Conservation (phyloP, 2,797 vertebrate genomes). For the Gymnopithys bicolor region DNA sequence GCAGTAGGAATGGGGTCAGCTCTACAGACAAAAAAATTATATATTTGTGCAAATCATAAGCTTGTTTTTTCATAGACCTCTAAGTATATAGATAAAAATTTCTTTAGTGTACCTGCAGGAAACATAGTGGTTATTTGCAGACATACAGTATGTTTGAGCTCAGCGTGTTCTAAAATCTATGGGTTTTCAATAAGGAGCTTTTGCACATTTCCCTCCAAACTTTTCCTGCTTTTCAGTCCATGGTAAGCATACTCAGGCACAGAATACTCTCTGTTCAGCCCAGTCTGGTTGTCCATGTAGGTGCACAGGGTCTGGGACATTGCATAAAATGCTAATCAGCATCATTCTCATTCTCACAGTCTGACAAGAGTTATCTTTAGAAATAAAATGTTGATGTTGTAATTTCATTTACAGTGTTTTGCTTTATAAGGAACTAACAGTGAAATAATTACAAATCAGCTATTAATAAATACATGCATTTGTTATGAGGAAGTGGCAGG, state of each 20-base stretch:
- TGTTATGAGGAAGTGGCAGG: not conserved
- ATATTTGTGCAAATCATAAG: not conserved
- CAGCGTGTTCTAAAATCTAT: not conserved
- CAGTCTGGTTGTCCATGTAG: not conserved
- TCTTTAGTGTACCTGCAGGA: not conserved
- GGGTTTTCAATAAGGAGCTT: not conserved
- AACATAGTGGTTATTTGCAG: not conserved
- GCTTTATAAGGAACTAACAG: not conserved
- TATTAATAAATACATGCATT: conserved; percentile 54
- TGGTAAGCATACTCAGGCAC: fast-evolving
- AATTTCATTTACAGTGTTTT: conserved; percentile 27
- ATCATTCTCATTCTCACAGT: not conserved
- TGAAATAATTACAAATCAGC: not conserved
- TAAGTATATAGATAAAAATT: not conserved
- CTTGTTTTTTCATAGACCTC: not conserved
- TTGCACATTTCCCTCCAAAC: not conserved
- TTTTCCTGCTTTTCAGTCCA: not conserved
- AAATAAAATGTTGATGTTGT: not conserved
- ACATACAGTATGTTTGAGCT: not conserved
- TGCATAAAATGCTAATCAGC: not conserved
- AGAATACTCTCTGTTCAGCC: not conserved
- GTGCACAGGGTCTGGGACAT: not conserved
- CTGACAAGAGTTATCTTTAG: not conserved
- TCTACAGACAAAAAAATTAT: not conserved
- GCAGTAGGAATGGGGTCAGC: not conserved